Percentiles rank a stretch among this genome's conserved stretches.
These are phyloP conservation scores for Monochamus saltuarius DNA, from an alignment of 1,140 invertebrate species.

Conservation along the genomic window DNA sequence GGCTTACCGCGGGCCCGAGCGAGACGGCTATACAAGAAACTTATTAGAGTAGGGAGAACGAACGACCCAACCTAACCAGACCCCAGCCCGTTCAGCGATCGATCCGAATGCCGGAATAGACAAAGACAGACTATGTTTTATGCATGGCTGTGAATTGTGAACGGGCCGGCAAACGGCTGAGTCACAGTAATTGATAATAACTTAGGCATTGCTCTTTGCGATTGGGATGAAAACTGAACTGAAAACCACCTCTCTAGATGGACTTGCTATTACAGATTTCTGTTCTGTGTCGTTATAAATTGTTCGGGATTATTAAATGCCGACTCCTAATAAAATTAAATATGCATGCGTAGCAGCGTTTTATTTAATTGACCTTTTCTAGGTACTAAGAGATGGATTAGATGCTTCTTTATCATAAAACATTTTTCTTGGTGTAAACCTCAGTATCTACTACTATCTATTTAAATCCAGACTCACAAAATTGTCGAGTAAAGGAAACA, in stretches of 20 bases:
- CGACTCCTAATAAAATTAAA: no score
- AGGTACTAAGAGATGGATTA: no score
- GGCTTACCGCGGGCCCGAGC: conserved; percentile 18
- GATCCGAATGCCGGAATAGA: conserved; percentile 53
- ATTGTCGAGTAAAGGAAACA: no score
- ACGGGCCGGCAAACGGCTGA: conserved; percentile 51
- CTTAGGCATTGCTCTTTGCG: conserved; percentile 50
- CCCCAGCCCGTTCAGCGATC: conserved; percentile 47
- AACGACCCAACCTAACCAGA: conserved; percentile 52
- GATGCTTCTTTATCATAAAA: no score
- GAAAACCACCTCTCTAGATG: conserved; percentile 29
- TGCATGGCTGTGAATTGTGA: conserved; percentile 49
- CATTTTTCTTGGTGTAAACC: no score
- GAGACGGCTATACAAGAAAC: conserved; percentile 43
- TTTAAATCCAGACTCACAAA: no score
- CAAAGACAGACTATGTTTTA: conserved; percentile 50
- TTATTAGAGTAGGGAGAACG: conserved; percentile 48
- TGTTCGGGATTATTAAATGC: no score
- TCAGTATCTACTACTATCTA: no score
- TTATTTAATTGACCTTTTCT: no score
- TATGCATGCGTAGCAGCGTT: no score
- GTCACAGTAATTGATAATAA: conserved; percentile 56
- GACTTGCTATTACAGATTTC: conserved; percentile 21
- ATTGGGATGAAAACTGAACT: conserved; percentile 34
- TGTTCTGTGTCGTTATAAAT: conserved; percentile 9